Evolutionary conservation across 2,113 vertebrate species (phyloP).

Genomic region (Sminthopsis crassicaudata): DNA sequence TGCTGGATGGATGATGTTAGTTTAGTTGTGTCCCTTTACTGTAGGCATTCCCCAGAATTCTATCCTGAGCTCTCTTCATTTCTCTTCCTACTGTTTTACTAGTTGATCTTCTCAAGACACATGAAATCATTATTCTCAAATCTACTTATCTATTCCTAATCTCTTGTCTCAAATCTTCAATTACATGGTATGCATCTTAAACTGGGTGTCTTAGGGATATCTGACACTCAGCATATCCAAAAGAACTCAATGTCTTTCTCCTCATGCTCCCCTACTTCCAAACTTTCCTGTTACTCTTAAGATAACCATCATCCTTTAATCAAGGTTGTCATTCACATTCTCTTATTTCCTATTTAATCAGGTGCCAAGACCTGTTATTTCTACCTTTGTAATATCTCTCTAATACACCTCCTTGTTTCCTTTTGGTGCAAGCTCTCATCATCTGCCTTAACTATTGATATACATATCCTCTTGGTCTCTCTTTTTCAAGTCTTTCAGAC

Average conservation of each 20-base stretch:
- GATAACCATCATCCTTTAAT: neutral
- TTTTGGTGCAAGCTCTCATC: neutral
- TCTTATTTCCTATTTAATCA: neutral
- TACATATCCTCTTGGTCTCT: neutral
- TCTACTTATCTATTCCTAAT: neutral
- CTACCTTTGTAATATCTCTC: neutral
- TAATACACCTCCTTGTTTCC: neutral
- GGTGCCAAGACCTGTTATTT: neutral
- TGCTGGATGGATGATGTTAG: neutral
- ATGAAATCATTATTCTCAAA: neutral
- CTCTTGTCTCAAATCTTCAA: neutral
- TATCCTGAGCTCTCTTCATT: neutral
- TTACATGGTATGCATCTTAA: neutral
- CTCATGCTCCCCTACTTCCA: neutral
- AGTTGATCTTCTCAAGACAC: neutral
- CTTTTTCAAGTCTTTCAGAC: neutral
- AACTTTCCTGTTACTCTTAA: neutral
- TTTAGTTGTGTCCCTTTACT: neutral
- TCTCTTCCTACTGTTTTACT: neutral
- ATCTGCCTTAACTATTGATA: neutral
- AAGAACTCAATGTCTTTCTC: neutral
- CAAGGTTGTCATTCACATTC: neutral
- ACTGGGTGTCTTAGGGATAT: neutral
- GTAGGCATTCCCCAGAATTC: neutral
- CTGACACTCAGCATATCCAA: neutral